Conservation (phyloP, 2,888 invertebrate species). For the Agrotis clavis region DNA sequence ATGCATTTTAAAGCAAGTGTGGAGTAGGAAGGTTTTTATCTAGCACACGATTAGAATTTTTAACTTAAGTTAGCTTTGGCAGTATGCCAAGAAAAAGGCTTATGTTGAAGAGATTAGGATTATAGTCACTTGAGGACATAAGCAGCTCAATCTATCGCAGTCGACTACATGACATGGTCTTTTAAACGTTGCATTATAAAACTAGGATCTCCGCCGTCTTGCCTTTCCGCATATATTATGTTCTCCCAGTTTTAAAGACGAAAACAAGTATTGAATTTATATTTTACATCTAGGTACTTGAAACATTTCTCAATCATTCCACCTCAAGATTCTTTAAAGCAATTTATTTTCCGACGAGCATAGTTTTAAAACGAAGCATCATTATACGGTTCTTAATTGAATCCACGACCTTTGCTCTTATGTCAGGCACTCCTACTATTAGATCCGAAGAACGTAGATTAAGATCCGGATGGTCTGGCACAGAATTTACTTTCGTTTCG, state of each 20-base stretch:
- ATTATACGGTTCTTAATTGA: slow-evolving; percentile 48
- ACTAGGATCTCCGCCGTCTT: background rate
- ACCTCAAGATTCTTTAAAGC: slow-evolving; percentile 1
- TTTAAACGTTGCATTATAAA: slow-evolving; percentile 25
- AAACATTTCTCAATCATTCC: slow-evolving; percentile 3
- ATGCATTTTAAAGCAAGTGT: background rate
- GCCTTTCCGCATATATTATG: background rate
- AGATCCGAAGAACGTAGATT: slow-evolving; percentile 36
- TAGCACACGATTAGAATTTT: slow-evolving; percentile 34
- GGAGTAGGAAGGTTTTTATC: slow-evolving; percentile 15
- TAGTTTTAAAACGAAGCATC: slow-evolving; percentile 23
- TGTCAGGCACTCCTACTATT: slow-evolving; percentile 40
- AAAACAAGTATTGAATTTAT: background rate
- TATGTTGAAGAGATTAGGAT: slow-evolving; percentile 31
- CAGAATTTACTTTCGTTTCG: slow-evolving; percentile 25
- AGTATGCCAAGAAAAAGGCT: slow-evolving; percentile 36
- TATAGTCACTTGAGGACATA: slow-evolving; percentile 25
- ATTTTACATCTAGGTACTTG: background rate
- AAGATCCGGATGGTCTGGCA: slow-evolving; percentile 31
- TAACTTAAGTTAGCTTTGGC: slow-evolving; percentile 21
- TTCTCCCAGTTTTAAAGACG: background rate
- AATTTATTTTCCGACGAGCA: slow-evolving; percentile 15
- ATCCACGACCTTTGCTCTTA: slow-evolving; percentile 51
- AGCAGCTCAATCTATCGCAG: slow-evolving; percentile 20
- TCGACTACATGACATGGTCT: slow-evolving; percentile 23